Evolutionary conservation across 2,888 invertebrate species (phyloP).

Genomic region (Folsomia manolachei): DNA sequence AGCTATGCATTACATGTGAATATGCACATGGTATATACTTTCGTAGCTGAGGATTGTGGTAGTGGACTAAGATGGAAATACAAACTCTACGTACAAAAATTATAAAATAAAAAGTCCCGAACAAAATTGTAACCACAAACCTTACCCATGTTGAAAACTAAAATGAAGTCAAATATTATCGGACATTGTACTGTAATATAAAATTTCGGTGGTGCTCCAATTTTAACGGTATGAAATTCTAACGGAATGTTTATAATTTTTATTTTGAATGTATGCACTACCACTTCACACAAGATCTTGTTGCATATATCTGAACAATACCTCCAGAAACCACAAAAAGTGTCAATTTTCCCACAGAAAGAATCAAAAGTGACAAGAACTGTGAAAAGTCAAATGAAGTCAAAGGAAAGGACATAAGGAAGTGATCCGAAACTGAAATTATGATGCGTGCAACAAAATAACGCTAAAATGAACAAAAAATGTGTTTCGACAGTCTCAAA

Average conservation of each 20-base stretch:
- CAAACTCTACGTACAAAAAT: too few species aligned
- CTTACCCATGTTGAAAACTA: not conserved
- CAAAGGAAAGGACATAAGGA: constrained; percentile 12
- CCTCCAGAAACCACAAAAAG: constrained; percentile 26
- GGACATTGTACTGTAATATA: not conserved
- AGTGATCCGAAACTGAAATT: not conserved
- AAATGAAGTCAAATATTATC: not conserved
- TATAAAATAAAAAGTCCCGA: not conserved
- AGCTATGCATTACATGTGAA: too few species aligned
- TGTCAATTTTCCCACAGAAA: constrained; percentile 30
- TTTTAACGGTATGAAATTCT: not conserved
- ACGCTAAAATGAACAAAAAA: constrained; percentile 13
- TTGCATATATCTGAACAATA: not conserved
- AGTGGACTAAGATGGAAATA: too few species aligned
- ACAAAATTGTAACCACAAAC: not conserved
- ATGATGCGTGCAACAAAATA: too few species aligned
- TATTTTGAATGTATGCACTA: not conserved
- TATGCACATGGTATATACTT: too few species aligned
- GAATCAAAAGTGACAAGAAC: not conserved
- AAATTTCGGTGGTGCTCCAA: constrained; percentile 4
- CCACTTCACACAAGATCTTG: not conserved
- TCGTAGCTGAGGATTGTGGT: too few species aligned
- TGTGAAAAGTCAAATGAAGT: not conserved
- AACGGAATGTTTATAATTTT: not conserved
- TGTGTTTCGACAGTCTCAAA: too few species aligned